A percentile compares a stretch with the other conserved stretches of the same genome.
phyloP scores from a whole-genome alignment of 2,113 vertebrate species.

The Ramphastos sulfuratus region DNA sequence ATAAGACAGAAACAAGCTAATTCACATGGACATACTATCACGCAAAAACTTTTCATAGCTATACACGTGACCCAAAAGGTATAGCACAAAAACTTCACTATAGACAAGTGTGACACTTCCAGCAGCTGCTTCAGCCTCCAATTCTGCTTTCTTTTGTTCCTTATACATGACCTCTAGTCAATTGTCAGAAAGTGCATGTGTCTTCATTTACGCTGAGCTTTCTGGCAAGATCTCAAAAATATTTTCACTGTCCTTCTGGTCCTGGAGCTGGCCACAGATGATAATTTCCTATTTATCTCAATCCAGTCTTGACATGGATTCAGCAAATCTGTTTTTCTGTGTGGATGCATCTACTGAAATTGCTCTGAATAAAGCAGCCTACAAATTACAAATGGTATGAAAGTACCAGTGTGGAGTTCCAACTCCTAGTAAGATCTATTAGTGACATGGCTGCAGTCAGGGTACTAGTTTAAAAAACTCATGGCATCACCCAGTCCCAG shows the following conservation, averaged over 20 bases:
- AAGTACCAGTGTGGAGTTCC: neutral
- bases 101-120: neutral
- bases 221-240: neutral
- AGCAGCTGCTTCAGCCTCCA: neutral
- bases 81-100: neutral
- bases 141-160: neutral
- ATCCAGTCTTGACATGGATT: neutral
- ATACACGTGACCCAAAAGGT: neutral
- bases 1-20: neutral
- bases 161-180: neutral
- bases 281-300: neutral
- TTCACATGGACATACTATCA: neutral
- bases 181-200: neutral
- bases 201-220: conserved; percentile 6
- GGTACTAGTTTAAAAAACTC: neutral
- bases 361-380: neutral
- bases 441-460: neutral
- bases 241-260: neutral
- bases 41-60: neutral
- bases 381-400: neutral
- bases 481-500: rapidly evolving
- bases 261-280: neutral
- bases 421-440: neutral
- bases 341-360: neutral
- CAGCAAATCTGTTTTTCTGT: neutral